Conservation (phyloP, 2,888 invertebrate species). For the Diploptera punctata region DNA sequence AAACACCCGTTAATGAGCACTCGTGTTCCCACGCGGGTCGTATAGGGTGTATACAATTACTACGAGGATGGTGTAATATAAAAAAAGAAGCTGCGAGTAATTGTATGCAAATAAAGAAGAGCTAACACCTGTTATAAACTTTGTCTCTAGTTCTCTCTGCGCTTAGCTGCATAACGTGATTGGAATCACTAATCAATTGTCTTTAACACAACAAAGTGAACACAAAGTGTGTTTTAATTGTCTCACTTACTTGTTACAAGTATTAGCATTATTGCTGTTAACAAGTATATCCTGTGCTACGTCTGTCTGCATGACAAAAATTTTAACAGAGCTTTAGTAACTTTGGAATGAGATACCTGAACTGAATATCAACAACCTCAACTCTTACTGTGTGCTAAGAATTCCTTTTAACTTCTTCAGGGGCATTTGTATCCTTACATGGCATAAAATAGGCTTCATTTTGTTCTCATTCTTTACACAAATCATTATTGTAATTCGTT, state of each 20-base stretch:
- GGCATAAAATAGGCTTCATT: no score
- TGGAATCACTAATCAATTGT: conserved; percentile 13
- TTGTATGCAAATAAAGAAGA: no score
- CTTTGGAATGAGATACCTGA: background rate
- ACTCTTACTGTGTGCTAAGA: background rate
- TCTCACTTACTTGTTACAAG: background rate
- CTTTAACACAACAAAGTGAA: background rate
- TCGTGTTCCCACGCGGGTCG: no score
- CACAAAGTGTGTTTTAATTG: no score
- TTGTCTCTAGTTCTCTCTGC: background rate
- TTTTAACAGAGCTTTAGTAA: background rate
- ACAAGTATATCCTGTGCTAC: background rate
- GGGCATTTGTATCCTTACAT: no score
- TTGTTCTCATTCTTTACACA: no score
- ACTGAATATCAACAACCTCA: background rate
- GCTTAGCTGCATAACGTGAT: background rate
- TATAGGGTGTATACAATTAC: no score
- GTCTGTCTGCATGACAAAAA: background rate
- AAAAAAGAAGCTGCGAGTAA: no score
- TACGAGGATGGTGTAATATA: no score
- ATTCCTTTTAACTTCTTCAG: background rate
- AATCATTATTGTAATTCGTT: no score
- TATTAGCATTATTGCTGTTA: conserved; percentile 6
- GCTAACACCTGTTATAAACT: conserved; percentile 10
- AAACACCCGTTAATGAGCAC: no score